A percentile compares a stretch with the other conserved stretches of the same genome.
Conservation (phyloP, 2,797 vertebrate species). For the Bradypus variegatus region DNA sequence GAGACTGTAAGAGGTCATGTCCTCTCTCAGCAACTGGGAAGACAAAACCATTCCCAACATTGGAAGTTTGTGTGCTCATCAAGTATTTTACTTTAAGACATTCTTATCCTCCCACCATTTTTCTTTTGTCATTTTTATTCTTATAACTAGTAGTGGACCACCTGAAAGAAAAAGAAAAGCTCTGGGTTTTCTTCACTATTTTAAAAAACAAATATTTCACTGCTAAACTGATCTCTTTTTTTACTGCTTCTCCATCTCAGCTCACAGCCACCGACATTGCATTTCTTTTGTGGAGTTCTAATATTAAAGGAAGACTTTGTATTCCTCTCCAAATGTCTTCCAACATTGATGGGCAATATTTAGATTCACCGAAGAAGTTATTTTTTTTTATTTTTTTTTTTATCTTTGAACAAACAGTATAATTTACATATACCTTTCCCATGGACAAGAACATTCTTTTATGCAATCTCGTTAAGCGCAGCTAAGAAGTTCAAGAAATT, state of each 20-base stretch:
- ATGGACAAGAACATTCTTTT: too few species aligned
- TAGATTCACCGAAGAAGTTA: not conserved
- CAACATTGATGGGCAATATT: not conserved
- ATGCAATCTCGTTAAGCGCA: too few species aligned
- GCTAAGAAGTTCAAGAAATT: too few species aligned
- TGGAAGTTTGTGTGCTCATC: too few species aligned
- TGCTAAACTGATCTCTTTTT: not conserved
- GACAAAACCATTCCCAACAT: not conserved
- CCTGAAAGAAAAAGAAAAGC: not conserved
- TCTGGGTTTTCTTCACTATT: not conserved
- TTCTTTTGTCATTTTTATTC: not conserved
- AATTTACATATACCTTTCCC: too few species aligned
- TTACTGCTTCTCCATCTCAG: not conserved
- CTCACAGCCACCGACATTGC: not conserved
- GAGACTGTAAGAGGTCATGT: not conserved
- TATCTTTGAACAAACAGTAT: too few species aligned
- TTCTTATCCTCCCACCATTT: not conserved
- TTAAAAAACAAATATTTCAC: not conserved
- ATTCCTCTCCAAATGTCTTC: not conserved
- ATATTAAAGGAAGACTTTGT: too few species aligned
- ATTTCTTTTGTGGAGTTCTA: not conserved
- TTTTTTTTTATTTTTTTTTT: too few species aligned
- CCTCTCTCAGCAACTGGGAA: not conserved
- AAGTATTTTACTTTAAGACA: not conserved
- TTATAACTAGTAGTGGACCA: not conserved